Evolutionary conservation across 2,888 invertebrate species (phyloP), one percentile per base, ranked within the genome.

Genomic region (Eledona agricola): DNA sequence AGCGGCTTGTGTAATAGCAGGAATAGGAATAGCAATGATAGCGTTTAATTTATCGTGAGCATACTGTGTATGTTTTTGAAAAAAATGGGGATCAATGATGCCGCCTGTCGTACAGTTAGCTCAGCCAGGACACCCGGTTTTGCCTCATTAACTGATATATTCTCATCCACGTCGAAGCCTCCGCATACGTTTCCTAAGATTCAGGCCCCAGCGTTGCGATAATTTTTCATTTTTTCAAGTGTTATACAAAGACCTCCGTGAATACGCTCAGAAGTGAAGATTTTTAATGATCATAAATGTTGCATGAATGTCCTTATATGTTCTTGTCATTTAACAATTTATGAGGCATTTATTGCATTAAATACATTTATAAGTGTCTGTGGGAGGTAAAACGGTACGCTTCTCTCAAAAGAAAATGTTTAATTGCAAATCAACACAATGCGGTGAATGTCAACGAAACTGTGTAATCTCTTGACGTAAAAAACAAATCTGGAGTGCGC

Each of bases 261-360:
- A 40, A 40, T 40, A 28, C 11, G 40, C 11, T 28, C 37, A 22
- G 15, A 15, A 23, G n/a, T n/a, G 37, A 26, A 16, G 19, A 19
- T 40, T 40, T 40, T 40, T 40, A 40, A 40, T 40, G 40, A 40
- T 28, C 10, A 40, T 40, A 40, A 40, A 40, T 40, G 40, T 40
- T 40, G 40, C n/a, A 40, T 40, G 40, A 40, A 40, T 40, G 40
- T 40, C 40, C 38, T n/a, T 26, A 38, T 38, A 38, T 38, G 28
- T 40, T 40, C 40, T 12, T 40, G 40, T 40, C 40, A 40, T 26
- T 40, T 28, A 28, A 40, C 17, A 40, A 40, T 40, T 28, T 40
- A 40, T 40, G 26, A 40, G 28, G 16, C 40, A 40, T 28, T 40
- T 40, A 19, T 40, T 40, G 40, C 15, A 40, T 40, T 28, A 40